Conservation (phyloP, 2,113 vertebrate genomes). For the Mesembrinibis cayennensis region DNA sequence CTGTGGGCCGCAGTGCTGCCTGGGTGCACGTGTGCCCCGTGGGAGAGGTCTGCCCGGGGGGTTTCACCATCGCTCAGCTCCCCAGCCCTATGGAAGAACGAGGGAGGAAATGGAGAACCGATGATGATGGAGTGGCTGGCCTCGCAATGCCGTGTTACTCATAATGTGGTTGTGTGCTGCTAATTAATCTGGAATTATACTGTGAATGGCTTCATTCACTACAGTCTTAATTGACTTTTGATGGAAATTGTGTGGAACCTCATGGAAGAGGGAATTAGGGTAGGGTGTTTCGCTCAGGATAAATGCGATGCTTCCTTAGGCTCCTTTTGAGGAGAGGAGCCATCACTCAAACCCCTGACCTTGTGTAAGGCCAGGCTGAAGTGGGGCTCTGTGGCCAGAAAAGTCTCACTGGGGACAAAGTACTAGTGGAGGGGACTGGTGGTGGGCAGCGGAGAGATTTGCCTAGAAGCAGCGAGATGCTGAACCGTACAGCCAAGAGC, state of each 20-base stretch:
- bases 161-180: not conserved
- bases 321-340: not conserved
- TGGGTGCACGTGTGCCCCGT: rapidly evolving
- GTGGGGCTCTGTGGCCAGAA: not conserved
- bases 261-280: not conserved
- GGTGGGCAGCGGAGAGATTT: not conserved
- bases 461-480: not conserved
- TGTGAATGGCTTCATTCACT: not conserved
- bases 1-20: rapidly evolving
- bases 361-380: not conserved
- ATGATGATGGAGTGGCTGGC: not conserved
- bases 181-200: not conserved
- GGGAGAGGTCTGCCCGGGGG: not conserved
- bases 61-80: not conserved
- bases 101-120: not conserved
- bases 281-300: not conserved
- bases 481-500: not conserved
- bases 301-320: not conserved
- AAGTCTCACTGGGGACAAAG: not conserved
- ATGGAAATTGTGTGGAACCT: not conserved
- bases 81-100: not conserved
- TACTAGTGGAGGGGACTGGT: not conserved
- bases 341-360: not conserved
- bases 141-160: rapidly evolving
- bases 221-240: not conserved